These are phyloP conservation scores for Globodera rostochiensis DNA, from an alignment of 1,140 invertebrate genomes.

Conservation along the genomic window DNA sequence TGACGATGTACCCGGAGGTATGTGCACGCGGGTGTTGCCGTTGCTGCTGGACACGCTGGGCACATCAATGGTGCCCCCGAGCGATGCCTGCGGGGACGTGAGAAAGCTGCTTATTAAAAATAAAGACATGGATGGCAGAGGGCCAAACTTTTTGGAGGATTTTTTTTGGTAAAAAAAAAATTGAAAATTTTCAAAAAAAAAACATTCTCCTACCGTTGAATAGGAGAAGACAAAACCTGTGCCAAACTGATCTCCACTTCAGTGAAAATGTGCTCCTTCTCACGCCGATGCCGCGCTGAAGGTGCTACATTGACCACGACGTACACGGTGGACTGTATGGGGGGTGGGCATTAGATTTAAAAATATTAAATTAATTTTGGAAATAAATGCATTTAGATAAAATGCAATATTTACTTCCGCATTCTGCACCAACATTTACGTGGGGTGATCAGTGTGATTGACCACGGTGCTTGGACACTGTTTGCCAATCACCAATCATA, in stretches of 20 bases:
- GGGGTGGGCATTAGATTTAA: no score
- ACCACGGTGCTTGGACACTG: no score
- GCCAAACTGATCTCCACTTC: constrained; percentile 71
- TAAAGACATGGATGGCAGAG: no score
- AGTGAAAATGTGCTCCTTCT: constrained; percentile 90
- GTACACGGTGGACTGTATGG: constrained; percentile 43
- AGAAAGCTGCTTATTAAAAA: not conserved
- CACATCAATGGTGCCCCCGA: constrained; percentile 87
- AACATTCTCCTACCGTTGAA: not conserved
- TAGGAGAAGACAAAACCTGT: not conserved
- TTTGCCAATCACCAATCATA: no score
- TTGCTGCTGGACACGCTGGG: constrained; percentile 83
- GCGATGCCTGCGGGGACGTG: constrained; percentile 75
- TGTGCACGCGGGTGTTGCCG: constrained; percentile 68
- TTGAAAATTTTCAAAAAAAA: no score
- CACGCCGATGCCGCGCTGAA: constrained; percentile 86
- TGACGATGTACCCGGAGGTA: constrained; percentile 86
- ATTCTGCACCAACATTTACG: no score
- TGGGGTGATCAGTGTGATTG: no score
- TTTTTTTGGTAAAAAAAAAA: no score
- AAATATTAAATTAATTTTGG: no score
- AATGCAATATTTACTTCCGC: no score
- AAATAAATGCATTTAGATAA: no score
- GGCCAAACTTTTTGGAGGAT: no score
- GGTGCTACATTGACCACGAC: constrained; percentile 74